A percentile compares a stretch with the other conserved stretches of the same genome.
Evolutionary conservation across 2,113 vertebrate genomes (phyloP).

Genomic region (Planiliza haematocheilus): DNA sequence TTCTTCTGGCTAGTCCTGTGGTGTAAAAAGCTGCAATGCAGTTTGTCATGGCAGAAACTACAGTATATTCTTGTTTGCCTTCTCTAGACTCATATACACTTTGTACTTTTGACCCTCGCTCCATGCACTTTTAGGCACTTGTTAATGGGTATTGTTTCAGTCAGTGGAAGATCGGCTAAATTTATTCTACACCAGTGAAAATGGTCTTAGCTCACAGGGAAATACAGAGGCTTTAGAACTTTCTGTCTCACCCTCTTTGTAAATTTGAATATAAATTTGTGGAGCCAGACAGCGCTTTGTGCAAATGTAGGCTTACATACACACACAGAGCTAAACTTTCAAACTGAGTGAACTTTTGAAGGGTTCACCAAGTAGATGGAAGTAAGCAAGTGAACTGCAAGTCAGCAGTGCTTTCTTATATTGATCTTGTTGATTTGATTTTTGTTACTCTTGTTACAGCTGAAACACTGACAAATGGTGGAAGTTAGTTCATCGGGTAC

Average conservation of each 20-base stretch:
- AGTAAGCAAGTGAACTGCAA: constrained; percentile 8
- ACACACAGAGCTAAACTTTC: constrained; percentile 8
- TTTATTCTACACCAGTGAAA: constrained; percentile 29
- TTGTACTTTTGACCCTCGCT: not conserved
- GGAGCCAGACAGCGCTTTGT: not conserved
- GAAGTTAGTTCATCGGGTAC: constrained; percentile 10
- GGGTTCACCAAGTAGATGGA: constrained; percentile 30
- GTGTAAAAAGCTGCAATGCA: too few relatives aligned
- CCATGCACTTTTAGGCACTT: too few relatives aligned
- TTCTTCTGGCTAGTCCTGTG: too few relatives aligned
- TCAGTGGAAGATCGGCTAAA: not conserved
- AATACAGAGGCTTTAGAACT: constrained; percentile 1
- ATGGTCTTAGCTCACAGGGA: not conserved
- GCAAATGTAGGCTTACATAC: not conserved
- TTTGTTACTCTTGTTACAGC: constrained; percentile 3
- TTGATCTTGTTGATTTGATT: constrained; percentile 20
- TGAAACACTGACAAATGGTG: constrained; percentile 6
- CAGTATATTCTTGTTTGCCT: not conserved
- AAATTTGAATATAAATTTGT: constrained; percentile 3
- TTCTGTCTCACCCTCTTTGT: not conserved
- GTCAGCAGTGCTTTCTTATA: constrained; percentile 8
- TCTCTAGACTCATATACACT: not conserved
- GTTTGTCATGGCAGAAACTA: too few relatives aligned
- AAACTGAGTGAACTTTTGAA: constrained; percentile 2
- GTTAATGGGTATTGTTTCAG: constrained; percentile 7